Evolutionary conservation across 2,797 vertebrate species (phyloP).

Genomic region (Chromobotia macracanthus): DNA sequence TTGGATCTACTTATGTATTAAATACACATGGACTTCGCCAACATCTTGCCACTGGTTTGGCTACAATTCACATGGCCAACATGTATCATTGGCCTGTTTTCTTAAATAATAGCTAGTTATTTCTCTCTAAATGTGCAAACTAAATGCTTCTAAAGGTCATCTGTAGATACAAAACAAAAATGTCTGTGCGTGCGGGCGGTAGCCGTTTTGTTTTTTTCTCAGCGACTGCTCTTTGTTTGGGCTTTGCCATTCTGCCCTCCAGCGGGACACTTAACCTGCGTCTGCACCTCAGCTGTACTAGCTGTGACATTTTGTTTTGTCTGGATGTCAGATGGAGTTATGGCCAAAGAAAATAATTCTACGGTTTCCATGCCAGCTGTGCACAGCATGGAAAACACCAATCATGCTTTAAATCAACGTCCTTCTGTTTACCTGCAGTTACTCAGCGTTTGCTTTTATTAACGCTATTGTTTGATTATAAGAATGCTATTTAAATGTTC

Average conservation of each 20-base stretch:
- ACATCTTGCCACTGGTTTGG: background rate
- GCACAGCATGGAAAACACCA: conserved; percentile 5
- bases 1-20: background rate
- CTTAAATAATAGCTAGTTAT: conserved; percentile 2
- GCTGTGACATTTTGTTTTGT: conserved; percentile 40
- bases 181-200: background rate
- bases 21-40: background rate
- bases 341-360: conserved; percentile 9
- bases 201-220: background rate
- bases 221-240: conserved; percentile 20
- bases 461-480: no score
- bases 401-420: conserved; percentile 5
- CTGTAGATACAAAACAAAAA: background rate
- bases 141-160: conserved; percentile 26
- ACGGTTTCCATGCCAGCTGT: conserved; percentile 10
- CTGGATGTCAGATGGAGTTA: conserved; percentile 33
- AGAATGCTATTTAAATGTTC: no score
- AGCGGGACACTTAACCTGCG: conserved; percentile 23
- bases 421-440: background rate
- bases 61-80: background rate
- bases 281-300: conserved; percentile 35
- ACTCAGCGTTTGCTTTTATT: no score
- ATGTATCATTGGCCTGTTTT: background rate
- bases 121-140: background rate
- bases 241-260: conserved; percentile 1